Evolutionary conservation across 1,140 invertebrate species (phyloP).

Genomic region (Carcinoscorpius rotundicauda): DNA sequence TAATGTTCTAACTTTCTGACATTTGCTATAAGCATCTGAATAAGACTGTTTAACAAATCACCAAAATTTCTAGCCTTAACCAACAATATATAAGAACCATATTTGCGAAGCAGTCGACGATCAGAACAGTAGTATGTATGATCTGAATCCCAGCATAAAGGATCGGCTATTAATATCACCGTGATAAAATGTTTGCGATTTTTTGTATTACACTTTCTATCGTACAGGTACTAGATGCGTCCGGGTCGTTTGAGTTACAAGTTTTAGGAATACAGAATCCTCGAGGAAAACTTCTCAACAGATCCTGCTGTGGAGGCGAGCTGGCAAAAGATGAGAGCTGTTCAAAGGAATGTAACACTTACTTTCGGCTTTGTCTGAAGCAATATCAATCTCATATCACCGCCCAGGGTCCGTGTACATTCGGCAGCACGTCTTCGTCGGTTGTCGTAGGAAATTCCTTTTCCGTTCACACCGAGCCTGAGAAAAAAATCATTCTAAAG

Average conservation of each 20-base stretch:
- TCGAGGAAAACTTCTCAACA: constrained; percentile 60
- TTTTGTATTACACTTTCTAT: too few relatives aligned
- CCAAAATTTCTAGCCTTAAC: too few relatives aligned
- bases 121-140: too few relatives aligned
- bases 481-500: constrained; percentile 50
- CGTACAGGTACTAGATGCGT: constrained; percentile 23
- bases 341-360: constrained; percentile 57
- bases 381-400: constrained; percentile 77
- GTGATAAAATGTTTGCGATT: too few relatives aligned
- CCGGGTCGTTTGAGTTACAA: constrained; percentile 81
- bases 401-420: constrained; percentile 68
- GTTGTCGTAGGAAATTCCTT: constrained; percentile 77
- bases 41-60: too few relatives aligned
- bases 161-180: too few relatives aligned
- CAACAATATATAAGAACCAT: too few relatives aligned
- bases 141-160: too few relatives aligned
- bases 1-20: too few relatives aligned
- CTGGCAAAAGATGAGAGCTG: constrained; percentile 25
- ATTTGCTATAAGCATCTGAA: too few relatives aligned
- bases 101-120: too few relatives aligned
- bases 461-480: constrained; percentile 57
- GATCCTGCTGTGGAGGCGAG: constrained; percentile 63
- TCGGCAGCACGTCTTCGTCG: constrained; percentile 70
- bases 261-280: constrained; percentile 77
- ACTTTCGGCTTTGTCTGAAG: constrained; percentile 76